Base-by-base conservation (phyloP, 1,140 invertebrate genomes). In the Drosophila melanica region DNA sequence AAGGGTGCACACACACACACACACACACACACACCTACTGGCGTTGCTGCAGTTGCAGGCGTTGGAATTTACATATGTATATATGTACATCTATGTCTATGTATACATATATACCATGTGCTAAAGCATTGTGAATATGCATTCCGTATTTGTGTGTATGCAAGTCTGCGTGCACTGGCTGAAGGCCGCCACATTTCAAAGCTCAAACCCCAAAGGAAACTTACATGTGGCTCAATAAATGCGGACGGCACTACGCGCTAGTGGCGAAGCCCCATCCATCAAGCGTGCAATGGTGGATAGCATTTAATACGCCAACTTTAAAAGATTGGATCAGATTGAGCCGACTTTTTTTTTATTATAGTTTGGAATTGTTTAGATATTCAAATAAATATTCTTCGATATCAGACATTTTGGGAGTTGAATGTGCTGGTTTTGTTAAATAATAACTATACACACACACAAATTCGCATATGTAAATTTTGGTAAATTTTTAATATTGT, bases 121-220 rank as follows among this genome's bases (percentile, higher is more conserved):
- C 27, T 7, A 27, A 27, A 27, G 27, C 27, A 27, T 27, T 27
- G 27, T 4, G 23, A 27, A 27, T 27, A 27, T 27, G 27, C 7
- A 27, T 27, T 7, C 5, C 33, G 53, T 67, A 45, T 65, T 7
- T 7, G 44, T 65, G 59, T 53, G 39, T 51, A 53, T 54, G 47
- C 33, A 67, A 59, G 53, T 72, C 39, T 57, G 60, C 47, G 39
- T 47, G 47, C 57, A 60, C 44, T 33, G 59, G 58, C 39, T 80
- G 78, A 80, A 81, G 78, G 78, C 73, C 78, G 80, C 27, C 50
- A 45, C 57, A 41, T 44, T 47, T 30, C 42, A 75, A 64, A 44
- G 53, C 53, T 53, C 53, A 20, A 16, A n/a, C 33, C 33, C 33
- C 16, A 18, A 35, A 27, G 50, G 50, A 53, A 35, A 53, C 50